phyloP scores from a whole-genome alignment of 2,113 vertebrate species.

The Micronycteris hirsuta region DNA sequence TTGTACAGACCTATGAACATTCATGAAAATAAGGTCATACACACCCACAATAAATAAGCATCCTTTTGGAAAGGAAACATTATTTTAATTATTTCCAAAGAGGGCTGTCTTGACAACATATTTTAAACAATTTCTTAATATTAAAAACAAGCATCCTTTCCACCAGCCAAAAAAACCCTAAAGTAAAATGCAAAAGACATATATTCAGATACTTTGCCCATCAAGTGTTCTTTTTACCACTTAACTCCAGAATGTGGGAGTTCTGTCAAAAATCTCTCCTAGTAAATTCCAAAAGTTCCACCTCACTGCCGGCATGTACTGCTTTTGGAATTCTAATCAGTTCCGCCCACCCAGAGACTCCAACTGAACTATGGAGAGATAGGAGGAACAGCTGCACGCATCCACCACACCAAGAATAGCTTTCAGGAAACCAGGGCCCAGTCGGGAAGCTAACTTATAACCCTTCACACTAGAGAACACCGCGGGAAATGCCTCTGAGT shows the following conservation, averaged over 20 bases:
- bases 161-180: neutral
- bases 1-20: neutral
- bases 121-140: neutral
- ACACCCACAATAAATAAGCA: neutral
- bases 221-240: neutral
- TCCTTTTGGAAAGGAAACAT: neutral
- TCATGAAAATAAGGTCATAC: neutral
- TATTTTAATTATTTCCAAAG: conserved; percentile 2
- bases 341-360: conserved; percentile 66
- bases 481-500: neutral
- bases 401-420: conserved; percentile 78
- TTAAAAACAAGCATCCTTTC: neutral
- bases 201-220: neutral
- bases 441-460: conserved; percentile 55
- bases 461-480: neutral
- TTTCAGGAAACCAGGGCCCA: conserved; percentile 75
- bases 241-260: neutral
- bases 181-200: conserved; percentile 14
- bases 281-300: conserved; percentile 45
- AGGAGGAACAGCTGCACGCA: conserved; percentile 69
- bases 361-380: conserved; percentile 66
- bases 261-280: conserved; percentile 33
- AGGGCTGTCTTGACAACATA: neutral
- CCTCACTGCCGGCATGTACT: neutral
- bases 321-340: conserved; percentile 69